Base-by-base conservation (phyloP, 2,888 invertebrate species). In the Lucinisca nassula region DNA sequence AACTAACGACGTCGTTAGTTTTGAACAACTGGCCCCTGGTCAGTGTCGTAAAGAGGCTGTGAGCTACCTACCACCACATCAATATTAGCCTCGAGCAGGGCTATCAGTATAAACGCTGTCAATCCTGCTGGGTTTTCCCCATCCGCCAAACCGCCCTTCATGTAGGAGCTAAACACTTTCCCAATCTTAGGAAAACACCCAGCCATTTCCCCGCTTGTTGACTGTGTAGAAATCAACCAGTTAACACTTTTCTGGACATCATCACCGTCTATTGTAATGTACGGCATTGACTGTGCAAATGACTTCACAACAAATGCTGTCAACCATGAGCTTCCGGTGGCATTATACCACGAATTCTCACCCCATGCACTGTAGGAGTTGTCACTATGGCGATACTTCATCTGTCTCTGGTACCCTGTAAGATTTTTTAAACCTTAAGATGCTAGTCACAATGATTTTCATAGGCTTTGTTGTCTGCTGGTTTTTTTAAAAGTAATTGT, bases 391-490 rank as follows among this genome's bases (percentile, higher is more conserved):
- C 98, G 97, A 96, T 98, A 99, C 0, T 98, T 98, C 95, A 99
- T 97, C 94, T 99, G 98, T 81, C 98, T 97, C 95, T 99, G 99
- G 96, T 99, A 99, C 2, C 99, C 96, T 96, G 82, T 17, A 86
- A 35, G 51, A n/a, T n/a, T n/a, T n/a, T n/a, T n/a, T n/a, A n/a
- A n/a, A n/a, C n/a, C n/a, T n/a, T n/a, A n/a, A n/a, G n/a, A n/a
- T n/a, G n/a, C n/a, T n/a, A n/a, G n/a, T n/a, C n/a, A n/a, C n/a
- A n/a, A n/a, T n/a, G n/a, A n/a, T n/a, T n/a, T n/a, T n/a, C n/a
- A n/a, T n/a, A n/a, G n/a, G n/a, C n/a, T n/a, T n/a, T n/a, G n/a
- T n/a, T n/a, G n/a, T n/a, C n/a, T n/a, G n/a, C n/a, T n/a, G n/a
- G n/a, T n/a, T n/a, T n/a, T n/a, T n/a, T n/a, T n/a, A n/a, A n/a